Conservation (phyloP, 1,140 invertebrate species). For the Proales similis region DNA sequence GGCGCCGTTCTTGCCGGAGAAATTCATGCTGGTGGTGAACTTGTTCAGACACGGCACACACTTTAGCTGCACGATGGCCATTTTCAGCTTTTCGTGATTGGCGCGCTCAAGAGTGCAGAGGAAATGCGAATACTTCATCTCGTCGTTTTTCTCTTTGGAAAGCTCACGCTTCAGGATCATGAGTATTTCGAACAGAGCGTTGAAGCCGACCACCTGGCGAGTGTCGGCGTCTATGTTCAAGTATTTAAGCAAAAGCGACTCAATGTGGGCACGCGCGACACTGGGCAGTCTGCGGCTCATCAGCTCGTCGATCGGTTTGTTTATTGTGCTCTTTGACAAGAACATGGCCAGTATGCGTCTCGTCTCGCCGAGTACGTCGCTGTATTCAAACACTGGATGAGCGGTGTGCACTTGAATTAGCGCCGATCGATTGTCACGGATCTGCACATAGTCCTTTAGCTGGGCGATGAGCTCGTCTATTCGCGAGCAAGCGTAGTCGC, state of each 20-base stretch:
- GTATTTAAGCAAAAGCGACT: constrained; percentile 15
- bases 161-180: constrained; percentile 35
- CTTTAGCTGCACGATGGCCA: constrained; percentile 32
- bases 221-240: background rate
- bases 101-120: constrained; percentile 30
- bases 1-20: background rate
- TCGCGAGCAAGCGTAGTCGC: constrained; percentile 19
- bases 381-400: constrained; percentile 30
- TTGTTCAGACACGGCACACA: constrained; percentile 31
- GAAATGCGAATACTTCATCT: constrained; percentile 37
- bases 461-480: constrained; percentile 28
- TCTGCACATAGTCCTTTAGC: constrained; percentile 15
- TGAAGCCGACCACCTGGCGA: constrained; percentile 9
- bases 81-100: constrained; percentile 32
- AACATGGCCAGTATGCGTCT: constrained; percentile 30
- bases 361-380: constrained; percentile 7
- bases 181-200: constrained; percentile 27
- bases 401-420: constrained; percentile 18
- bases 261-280: constrained; percentile 15
- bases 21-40: background rate
- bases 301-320: constrained; percentile 19
- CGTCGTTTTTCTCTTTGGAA: constrained; percentile 35
- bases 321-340: constrained; percentile 9
- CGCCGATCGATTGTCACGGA: constrained; percentile 11
- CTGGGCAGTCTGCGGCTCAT: constrained; percentile 4